Evolutionary conservation across 2,797 vertebrate species (phyloP), one percentile per base, ranked within the genome.

Genomic region (Ambastaia sidthimunki): DNA sequence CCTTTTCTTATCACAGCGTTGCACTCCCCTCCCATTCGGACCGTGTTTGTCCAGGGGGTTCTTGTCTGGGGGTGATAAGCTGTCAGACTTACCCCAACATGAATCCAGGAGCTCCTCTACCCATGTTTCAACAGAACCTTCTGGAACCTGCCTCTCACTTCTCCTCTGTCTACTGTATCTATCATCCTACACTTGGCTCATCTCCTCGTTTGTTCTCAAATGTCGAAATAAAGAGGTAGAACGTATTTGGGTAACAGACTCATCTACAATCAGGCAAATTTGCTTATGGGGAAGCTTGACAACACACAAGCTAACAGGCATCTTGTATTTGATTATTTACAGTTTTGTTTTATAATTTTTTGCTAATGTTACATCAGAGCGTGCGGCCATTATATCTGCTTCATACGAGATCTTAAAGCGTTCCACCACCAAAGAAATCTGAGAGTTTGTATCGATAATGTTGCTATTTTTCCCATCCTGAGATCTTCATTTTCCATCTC

Each of bases 11-110:
- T 95, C 94, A 82, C 90, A 76, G 86, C 88, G 87, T 90, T 91
- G 91, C 93, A 94, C 92, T 92, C 92, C 89, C 82, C 88, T 89
- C 44, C 74, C 37, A 67, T 80, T 84, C 21, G 68, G 83, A 55
- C 78, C 21, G 86, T 88, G 89, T 92, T 92, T 92, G 91, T 92
- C 90, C 90, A 83, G 88, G 90, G 88, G 92, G 89, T 89, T 91
- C 89, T 94, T 94, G 93, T 94, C 91, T 92, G 90, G 86, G 90
- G 90, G 91, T 89, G 94, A 94, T 94, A 94, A 94, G 92, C 91
- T 88, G 90, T 88, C 90, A 91, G 89, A 89, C 89, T 89, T 89
- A 90, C 71, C 59, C 88, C 88, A 89, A 88, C 89, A 87, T 88
- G 88, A 88, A 88, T 89, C 89, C 86, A 85, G 88, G 85, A 86